Conservation (phyloP, 2,888 invertebrate species). For the Minunthozetes semirufus region DNA sequence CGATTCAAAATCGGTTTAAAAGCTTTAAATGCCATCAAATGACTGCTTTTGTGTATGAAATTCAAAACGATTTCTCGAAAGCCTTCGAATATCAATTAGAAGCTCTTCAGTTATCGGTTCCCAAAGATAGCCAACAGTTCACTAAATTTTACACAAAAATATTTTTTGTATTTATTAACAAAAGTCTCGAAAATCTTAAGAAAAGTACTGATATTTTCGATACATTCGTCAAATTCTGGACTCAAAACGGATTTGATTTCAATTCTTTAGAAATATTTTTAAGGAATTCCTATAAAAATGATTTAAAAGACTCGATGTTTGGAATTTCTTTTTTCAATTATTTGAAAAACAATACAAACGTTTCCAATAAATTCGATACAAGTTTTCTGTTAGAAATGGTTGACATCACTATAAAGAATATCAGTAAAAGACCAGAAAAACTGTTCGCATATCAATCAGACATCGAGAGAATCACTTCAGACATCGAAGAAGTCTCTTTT, state of each 20-base stretch:
- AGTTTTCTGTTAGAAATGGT: slow-evolving; percentile 19
- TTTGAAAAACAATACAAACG: slow-evolving; percentile 4
- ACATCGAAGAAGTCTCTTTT: slow-evolving; percentile 16
- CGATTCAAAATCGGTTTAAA: neutral
- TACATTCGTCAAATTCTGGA: neutral
- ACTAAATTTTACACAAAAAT: neutral
- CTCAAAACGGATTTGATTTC: neutral
- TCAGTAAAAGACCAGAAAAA: slow-evolving; percentile 9
- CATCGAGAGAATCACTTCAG: slow-evolving; percentile 22
- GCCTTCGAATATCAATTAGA: slow-evolving; percentile 3
- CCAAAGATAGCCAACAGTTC: neutral
- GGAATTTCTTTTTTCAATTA: slow-evolving; percentile 19
- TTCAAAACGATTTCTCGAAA: slow-evolving; percentile 12
- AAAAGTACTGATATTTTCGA: neutral
- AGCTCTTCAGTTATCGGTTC: neutral
- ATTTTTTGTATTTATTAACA: neutral
- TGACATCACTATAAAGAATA: neutral
- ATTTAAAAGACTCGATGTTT: slow-evolving; percentile 22
- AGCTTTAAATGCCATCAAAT: slow-evolving; percentile 16
- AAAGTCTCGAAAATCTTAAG: neutral
- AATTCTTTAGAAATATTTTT: neutral
- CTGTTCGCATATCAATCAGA: neutral
- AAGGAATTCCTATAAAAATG: neutral
- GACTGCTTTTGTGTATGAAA: slow-evolving; percentile 19
- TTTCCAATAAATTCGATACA: neutral